Conservation (phyloP, 2,797 vertebrate species). For the Anguilla megastoma region DNA sequence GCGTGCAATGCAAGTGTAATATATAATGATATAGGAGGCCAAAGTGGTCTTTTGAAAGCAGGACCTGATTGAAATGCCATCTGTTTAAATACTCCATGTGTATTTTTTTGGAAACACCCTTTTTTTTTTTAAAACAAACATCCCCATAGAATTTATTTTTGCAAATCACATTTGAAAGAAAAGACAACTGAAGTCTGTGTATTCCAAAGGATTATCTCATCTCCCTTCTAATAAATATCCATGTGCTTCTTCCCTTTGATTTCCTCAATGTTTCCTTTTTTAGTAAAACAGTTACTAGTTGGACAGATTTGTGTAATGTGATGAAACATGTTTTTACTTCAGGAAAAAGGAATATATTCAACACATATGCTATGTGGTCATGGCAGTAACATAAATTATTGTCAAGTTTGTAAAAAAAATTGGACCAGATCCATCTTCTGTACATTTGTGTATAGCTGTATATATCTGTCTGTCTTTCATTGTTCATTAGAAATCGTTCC, state of each 20-base stretch:
- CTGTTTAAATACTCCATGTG: constrained; percentile 14
- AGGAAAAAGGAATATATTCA: constrained; percentile 32
- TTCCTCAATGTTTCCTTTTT: constrained; percentile 34
- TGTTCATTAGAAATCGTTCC: not conserved
- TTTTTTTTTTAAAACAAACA: constrained; percentile 6
- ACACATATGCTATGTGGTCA: constrained; percentile 16
- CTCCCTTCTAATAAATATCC: constrained; percentile 42
- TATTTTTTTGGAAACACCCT: constrained; percentile 15
- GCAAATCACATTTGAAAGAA: constrained; percentile 6
- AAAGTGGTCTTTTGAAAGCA: not conserved
- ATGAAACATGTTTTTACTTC: constrained; percentile 43
- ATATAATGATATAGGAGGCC: not conserved
- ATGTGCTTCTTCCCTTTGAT: constrained; percentile 46
- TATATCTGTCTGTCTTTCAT: not conserved
- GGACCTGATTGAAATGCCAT: constrained; percentile 9
- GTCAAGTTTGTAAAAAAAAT: not conserved
- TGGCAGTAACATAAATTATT: constrained; percentile 38
- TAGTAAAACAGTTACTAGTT: constrained; percentile 30
- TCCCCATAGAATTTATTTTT: not conserved
- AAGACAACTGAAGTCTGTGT: not conserved
- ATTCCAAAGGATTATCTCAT: not conserved
- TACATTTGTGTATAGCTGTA: not conserved
- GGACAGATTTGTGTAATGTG: constrained; percentile 37
- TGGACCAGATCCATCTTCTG: not conserved
- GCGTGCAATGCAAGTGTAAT: not conserved